Evolutionary conservation across 2,888 invertebrate species (phyloP).

Genomic region (Serrognathus titanus): DNA sequence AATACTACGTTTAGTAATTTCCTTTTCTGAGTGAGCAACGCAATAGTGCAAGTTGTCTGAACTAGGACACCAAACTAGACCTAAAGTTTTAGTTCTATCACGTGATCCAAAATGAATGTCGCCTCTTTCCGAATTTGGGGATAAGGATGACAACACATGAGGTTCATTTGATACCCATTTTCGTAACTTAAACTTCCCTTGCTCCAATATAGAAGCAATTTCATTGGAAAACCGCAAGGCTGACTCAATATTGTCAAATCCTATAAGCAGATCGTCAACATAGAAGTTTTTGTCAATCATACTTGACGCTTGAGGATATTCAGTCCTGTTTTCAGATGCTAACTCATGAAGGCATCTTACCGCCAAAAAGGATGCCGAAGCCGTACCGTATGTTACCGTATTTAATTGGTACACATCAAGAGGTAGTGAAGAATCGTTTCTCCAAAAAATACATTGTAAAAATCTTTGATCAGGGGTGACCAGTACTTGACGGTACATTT

Average conservation of each 20-base stretch:
- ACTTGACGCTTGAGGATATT: conserved; percentile 18
- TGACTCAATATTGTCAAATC: neutral
- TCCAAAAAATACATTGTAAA: conserved; percentile 29
- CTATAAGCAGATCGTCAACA: conserved; percentile 23
- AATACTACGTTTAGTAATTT: neutral
- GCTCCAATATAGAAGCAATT: neutral
- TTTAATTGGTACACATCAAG: conserved; percentile 19
- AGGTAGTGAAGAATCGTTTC: conserved; percentile 13
- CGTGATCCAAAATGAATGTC: too few species aligned
- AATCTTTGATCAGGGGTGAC: conserved; percentile 23
- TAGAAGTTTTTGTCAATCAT: conserved; percentile 19
- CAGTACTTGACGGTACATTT: conserved; percentile 34
- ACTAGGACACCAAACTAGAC: neutral
- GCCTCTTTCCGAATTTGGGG: too few species aligned
- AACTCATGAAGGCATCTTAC: conserved; percentile 20
- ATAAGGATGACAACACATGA: neutral
- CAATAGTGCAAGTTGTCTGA: neutral
- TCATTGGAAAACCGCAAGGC: neutral
- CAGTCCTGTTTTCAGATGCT: conserved; percentile 12
- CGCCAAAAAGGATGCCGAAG: conserved; percentile 25
- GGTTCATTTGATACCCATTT: conserved; percentile 19
- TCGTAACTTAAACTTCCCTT: conserved; percentile 16
- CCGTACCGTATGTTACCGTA: conserved; percentile 28
- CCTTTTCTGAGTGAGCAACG: neutral
- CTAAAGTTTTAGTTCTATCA: neutral